A percentile compares a stretch with the other conserved stretches of the same genome.
phyloP scores from a whole-genome alignment of 2,888 invertebrate genomes.

The Hetaerina titia region DNA sequence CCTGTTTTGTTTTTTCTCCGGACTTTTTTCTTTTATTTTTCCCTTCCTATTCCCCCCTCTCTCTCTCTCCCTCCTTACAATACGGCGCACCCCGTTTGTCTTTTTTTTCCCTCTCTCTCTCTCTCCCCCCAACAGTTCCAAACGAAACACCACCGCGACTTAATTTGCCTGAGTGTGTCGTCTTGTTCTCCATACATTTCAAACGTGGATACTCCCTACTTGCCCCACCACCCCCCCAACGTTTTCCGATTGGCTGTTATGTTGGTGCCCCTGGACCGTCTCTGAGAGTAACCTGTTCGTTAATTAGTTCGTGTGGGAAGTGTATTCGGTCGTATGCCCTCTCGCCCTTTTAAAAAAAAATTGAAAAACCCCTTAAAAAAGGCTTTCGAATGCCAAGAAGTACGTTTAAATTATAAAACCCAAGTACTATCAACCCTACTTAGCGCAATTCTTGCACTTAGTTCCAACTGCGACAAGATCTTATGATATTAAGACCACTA shows the following conservation, averaged over 20 bases:
- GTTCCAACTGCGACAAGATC: no score
- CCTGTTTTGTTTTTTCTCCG: neutral
- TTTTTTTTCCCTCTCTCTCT: neutral
- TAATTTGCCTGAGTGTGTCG: conserved; percentile 49
- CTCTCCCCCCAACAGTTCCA: neutral
- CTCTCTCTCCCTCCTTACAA: neutral
- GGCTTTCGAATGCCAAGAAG: no score
- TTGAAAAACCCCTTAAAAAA: no score
- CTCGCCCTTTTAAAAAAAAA: no score
- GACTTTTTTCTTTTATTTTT: neutral
- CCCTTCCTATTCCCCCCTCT: neutral
- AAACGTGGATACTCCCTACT: neutral
- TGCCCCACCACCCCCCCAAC: neutral
- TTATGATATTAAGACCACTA: no score
- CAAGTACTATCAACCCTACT: no score
- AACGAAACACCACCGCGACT: neutral
- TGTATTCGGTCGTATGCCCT: no score
- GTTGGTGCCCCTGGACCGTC: neutral
- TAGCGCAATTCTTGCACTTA: no score
- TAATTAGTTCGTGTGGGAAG: no score
- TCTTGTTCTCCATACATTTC: no score
- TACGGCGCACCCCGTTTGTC: neutral
- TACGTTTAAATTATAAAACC: no score
- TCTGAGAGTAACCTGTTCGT: no score
- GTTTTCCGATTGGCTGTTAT: neutral